Base-by-base conservation (phyloP, 2,888 invertebrate species). In the Ormyrus rosae region DNA sequence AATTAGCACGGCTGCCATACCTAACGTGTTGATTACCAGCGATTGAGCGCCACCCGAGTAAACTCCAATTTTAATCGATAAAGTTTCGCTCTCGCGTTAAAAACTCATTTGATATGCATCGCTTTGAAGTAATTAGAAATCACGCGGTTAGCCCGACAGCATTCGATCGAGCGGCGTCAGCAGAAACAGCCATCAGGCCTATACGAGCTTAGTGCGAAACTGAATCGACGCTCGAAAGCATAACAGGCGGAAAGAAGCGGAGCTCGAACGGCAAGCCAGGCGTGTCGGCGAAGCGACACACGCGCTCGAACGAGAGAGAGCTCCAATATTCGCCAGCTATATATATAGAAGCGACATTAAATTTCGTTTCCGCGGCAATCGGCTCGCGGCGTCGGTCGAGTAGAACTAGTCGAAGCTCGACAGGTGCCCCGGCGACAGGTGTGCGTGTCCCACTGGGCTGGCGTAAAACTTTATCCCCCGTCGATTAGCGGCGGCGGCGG, bases 381-480 rank as follows among this genome's bases (percentile, higher is more conserved):
- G 70, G 60, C 19, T 68, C 10, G 58, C 46, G 34, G 34, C 34
- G 34, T 34, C 34, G 34, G 34, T 55, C 51, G 19, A 6, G 53
- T 34, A 34, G 34, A 34, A 34, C 58, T n/a, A 10, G 10, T 58
- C 10, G 71, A 61, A 58, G 58, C 6, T 8, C 46, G 19, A 58
- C 81, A 73, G 72, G 69, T 81, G 78, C 56, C 48, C 46, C 11
- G 58, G 65, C 67, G 78, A 67, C 78, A 78, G 78, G 78, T 79
- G 71, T 48, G 60, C 78, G 72, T 48, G 68, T 50, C 64, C 8
- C 8, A 4, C 34, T 34, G 34, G n/a, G 50, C 50, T 34, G 34
- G 60, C 61, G 63, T 64, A 64, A 71, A 64, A 78, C 58, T 60
- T 71, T 53, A 65, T 58, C 70, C 51, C 50, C 48, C 9, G 56